Evolutionary conservation across 2,888 invertebrate species (phyloP), one percentile per base, ranked within the genome.

Genomic region (Meliscaeva auricollis): DNA sequence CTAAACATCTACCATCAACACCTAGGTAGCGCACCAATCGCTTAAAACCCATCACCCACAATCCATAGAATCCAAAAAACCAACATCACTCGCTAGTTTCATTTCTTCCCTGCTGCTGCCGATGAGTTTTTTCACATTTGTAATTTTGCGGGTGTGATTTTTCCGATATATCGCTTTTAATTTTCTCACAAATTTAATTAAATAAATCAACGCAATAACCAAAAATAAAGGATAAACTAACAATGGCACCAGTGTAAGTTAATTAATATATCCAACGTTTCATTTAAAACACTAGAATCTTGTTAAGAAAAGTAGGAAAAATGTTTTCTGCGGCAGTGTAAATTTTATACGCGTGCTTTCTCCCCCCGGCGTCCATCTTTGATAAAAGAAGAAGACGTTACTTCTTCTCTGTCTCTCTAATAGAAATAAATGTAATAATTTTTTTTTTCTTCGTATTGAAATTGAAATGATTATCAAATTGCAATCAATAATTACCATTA

Each of bases 231-330:
- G 58, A 58, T 38, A 58, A 15, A 30, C 9, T 35, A 58, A 72
- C 70, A 79, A 90, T 91, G 88, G 66, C 87, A 87, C 72, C 89
- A 85, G 87, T 91, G 90, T 90, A 89, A 91, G 90, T 89, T 64
- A 70, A 17, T 73, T 73, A 38, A 56, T 73, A 13, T 38, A 30
- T 3, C n/a, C 50, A 41, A 35, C 0, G 20, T 70, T 50, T 54
- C 50, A 78, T 58, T 72, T 41, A 77, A 75, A 64, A 72, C n/a
- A 60, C 5, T 2, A 54, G 54, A 56, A 50, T 13, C 60, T 60
- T 9, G 13, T 38, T n/a, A n/a, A 38, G 9, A 77, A 76, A 73
- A 66, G 68, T 54, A 68, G 41, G 58, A 72, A 15, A 66, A 73
- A 70, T 58, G 58, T 60, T 64, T 17, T 52, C 69, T 75, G 54